Conservation (phyloP, 2,113 vertebrate genomes). For the Gallinago undulata region DNA sequence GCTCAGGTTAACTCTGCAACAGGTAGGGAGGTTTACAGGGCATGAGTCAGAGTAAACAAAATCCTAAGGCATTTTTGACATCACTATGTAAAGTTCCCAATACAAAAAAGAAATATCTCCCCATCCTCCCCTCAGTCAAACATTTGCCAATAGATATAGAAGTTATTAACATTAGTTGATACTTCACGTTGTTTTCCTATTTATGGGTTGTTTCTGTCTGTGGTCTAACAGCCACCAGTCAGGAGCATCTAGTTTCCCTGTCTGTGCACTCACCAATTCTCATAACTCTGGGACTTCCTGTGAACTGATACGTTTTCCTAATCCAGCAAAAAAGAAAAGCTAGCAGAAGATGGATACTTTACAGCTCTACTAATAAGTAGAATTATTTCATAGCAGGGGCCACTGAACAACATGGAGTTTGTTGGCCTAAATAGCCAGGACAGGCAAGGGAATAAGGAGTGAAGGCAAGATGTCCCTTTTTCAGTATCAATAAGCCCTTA, state of each 20-base stretch:
- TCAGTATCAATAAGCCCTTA: not conserved
- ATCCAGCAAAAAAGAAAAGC: not conserved
- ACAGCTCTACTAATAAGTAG: not conserved
- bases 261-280: not conserved
- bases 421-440: not conserved
- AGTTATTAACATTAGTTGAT: not conserved
- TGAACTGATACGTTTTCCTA: not conserved
- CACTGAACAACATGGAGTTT: not conserved
- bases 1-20: not conserved
- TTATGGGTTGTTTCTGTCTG: not conserved
- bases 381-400: not conserved
- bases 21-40: not conserved
- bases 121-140: not conserved
- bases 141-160: not conserved
- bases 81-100: not conserved
- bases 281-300: not conserved
- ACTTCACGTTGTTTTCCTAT: not conserved
- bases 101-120: not conserved
- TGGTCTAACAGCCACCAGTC: not conserved
- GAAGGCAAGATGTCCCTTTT: not conserved
- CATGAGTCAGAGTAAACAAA: not conserved
- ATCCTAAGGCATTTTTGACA: not conserved
- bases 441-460: not conserved
- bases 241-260: not conserved
- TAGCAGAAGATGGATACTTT: not conserved